A percentile compares a stretch with the other conserved stretches of the same genome.
phyloP scores from a whole-genome alignment of 2,113 vertebrate species.

The Datnioides undecimradiatus region DNA sequence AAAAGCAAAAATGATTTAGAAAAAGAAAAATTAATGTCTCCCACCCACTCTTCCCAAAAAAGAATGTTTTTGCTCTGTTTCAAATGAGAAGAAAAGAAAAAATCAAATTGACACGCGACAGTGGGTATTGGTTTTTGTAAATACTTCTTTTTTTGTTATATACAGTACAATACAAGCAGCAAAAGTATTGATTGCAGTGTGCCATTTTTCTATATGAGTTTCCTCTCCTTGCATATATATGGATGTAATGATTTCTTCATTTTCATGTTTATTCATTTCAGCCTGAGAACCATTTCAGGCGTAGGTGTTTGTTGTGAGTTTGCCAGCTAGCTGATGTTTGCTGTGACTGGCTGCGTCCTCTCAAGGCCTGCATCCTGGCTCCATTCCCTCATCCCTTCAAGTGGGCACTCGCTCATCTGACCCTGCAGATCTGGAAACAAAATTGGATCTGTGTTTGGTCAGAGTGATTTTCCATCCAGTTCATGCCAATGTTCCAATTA shows the following conservation, averaged over 20 bases:
- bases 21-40: conserved; percentile 63
- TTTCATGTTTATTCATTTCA: conserved; percentile 63
- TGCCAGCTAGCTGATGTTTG: conserved; percentile 82
- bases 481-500: conserved; percentile 50
- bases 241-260: conserved; percentile 76
- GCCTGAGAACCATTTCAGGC: conserved; percentile 71
- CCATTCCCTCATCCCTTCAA: conserved; percentile 13
- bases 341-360: conserved; percentile 66
- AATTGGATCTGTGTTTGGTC: conserved; percentile 41
- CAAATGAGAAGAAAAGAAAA: conserved; percentile 69
- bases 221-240: conserved; percentile 75
- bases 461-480: conserved; percentile 58
- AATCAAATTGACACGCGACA: conserved; percentile 72
- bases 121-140: conserved; percentile 85
- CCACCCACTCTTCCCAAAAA: conserved; percentile 72
- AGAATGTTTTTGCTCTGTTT: conserved; percentile 83
- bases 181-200: conserved; percentile 87
- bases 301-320: conserved; percentile 85
- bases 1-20: conserved; percentile 48
- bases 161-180: conserved; percentile 81
- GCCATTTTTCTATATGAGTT: conserved; percentile 84
- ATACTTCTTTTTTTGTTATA: conserved; percentile 88
- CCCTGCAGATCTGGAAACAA: conserved; percentile 45
- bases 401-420: conserved; percentile 36
- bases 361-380: conserved; percentile 40